Evolutionary conservation across 2,888 invertebrate species (phyloP), one percentile per base, ranked within the genome.

Genomic region (Oscheius sp.): DNA sequence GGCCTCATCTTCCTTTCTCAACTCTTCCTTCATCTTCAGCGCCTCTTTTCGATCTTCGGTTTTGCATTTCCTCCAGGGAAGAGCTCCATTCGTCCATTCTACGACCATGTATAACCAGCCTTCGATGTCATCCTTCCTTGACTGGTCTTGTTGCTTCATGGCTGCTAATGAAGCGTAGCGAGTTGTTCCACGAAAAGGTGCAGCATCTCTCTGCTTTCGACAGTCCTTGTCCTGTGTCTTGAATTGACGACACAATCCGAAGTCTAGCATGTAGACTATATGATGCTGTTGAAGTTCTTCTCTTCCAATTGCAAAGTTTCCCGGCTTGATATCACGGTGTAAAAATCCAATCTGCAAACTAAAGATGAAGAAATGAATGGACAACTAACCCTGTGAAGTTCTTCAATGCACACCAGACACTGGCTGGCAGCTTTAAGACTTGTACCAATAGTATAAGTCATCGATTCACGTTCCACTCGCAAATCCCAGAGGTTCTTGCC

Each of bases 81-180:
- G 57, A 14, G 67, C 70, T 9, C 80, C 80, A 14, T 73, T 64
- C n/a, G 82, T 80, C 82, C 82, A 82, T 57, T 78, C 77, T n/a
- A 77, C 71, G 6, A 78, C 75, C 82, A 82, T 81, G 66, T 82
- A 82, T 24, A 82, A 67, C 82, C 82, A 81, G 2, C 77, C 73
- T 45, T 82, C 82, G n/a, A 82, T 63, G 63, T 82, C 82, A 67
- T 82, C 82, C 66, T 82, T 82, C 1, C 82, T 57, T 1, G 78
- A 74, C 36, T 80, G 80, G 45, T 82, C 82, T 30, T 62, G 20
- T 61, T 73, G 45, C 5, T 51, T 50, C 73, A 81, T 75, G 9
- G 80, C 77, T 8, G 74, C 70, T 12, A 81, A 41, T 1, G 82
- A 71, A 6, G 82, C 82, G 63, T 82, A 82, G 2, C 82, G 72